These are phyloP conservation scores for Suncus etruscus DNA, from an alignment of 2,113 vertebrate species.

Conservation along the genomic window DNA sequence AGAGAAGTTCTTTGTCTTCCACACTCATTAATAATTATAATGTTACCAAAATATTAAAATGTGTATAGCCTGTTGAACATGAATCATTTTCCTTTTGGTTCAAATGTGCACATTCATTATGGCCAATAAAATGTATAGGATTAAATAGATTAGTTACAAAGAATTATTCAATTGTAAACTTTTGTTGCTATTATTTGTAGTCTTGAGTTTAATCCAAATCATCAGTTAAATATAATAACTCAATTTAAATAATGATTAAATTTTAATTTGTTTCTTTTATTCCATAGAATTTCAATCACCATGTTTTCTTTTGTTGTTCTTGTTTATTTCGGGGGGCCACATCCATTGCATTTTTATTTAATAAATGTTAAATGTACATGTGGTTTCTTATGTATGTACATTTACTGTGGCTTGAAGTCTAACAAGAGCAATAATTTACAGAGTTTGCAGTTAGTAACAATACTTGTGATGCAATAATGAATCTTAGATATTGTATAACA, in stretches of 20 bases:
- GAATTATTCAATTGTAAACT: neutral
- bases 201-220: neutral
- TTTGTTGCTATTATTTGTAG: neutral
- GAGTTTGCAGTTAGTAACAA: neutral
- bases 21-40: neutral
- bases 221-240: neutral
- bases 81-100: neutral
- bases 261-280: constrained; percentile 16
- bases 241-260: neutral
- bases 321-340: too few relatives aligned
- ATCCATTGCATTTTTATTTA: neutral
- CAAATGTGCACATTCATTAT: neutral
- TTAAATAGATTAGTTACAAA: constrained; percentile 16
- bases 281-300: neutral
- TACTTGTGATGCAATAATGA: accelerated
- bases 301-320: too few relatives aligned
- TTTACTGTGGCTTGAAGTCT: neutral
- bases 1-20: neutral
- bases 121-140: neutral
- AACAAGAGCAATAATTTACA: neutral
- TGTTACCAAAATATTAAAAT: neutral
- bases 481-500: neutral
- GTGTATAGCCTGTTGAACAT: neutral
- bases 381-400: neutral
- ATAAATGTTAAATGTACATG: neutral